Evolutionary conservation across 2,113 vertebrate species (phyloP), one percentile per base, ranked within the genome.

Genomic region (Hylia prasina): DNA sequence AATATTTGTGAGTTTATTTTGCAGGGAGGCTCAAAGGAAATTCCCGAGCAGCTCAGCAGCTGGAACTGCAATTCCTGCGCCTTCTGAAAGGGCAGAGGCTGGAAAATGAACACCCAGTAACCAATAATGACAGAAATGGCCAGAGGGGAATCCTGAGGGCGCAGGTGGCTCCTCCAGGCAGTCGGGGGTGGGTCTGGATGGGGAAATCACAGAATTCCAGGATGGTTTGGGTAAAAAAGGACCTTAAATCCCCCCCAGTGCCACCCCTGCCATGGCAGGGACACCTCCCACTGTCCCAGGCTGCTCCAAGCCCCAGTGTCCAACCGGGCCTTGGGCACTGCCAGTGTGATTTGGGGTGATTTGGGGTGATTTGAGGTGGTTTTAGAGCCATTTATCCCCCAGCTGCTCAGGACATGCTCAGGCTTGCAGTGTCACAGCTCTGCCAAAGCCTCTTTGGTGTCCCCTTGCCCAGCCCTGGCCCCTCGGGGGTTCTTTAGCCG

Each of bases 41-140:
- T 1, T 44, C 15, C 44, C 0, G 1, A 28, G 47, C 65, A 65
- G 64, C 65, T 69, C 57, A 14, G 71, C 76, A 66, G 66, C 47
- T 39, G 70, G 3, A 6, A 4, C 31, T 4, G 24, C 53, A n/a
- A 9, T 6, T 40, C 9, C 53, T 1, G 5, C 2, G 33, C 31
- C 45, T 68, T 1, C 6, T 10, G 10, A 24, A 81, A 40, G 58
- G 28, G 33, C 53, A n/a, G 44, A 50, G 64, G 4, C 3, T 8
- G 30, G 39, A 7, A 57, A 30, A 56, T 0, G 11, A 64, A 6
- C 15, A 11, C 13, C 44, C 20, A 0, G 14, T 10, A 20, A 8
- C 13, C 33, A 25, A 2, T 0, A 37, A 4, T 0, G 35, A 15
- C 9, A 56, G 54, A 8, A 78, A 54, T 0, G 1, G 3, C 4